phyloP scores from a whole-genome alignment of 2,797 vertebrate genomes.

The Huso huso region DNA sequence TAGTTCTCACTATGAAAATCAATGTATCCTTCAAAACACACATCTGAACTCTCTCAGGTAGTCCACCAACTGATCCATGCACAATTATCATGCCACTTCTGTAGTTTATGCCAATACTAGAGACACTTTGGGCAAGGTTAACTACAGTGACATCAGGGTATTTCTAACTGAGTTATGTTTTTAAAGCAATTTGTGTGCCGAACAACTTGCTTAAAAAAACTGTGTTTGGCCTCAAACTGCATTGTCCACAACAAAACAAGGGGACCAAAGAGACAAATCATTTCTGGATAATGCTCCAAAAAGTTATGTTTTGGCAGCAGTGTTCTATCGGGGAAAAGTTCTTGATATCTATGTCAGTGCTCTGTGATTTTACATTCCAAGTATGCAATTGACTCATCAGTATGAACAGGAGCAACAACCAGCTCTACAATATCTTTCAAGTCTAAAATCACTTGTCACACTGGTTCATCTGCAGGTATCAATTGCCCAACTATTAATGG shows the following conservation, averaged over 20 bases:
- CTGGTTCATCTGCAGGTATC: conserved; percentile 20
- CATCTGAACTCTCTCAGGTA: conserved; percentile 19
- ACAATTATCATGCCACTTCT: conserved; percentile 18
- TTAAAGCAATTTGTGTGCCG: conserved; percentile 4
- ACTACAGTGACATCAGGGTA: conserved; percentile 9
- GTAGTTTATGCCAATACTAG: conserved; percentile 1
- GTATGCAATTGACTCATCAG: conserved; percentile 13
- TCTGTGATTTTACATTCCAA: conserved; percentile 17
- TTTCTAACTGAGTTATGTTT: conserved; percentile 13
- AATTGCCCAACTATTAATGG: conserved; percentile 24
- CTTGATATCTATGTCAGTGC: conserved; percentile 10
- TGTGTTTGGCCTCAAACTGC: conserved; percentile 12
- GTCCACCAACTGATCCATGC: conserved; percentile 14
- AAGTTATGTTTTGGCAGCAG: conserved; percentile 15
- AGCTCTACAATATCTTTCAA: conserved; percentile 19
- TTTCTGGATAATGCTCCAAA: conserved; percentile 17
- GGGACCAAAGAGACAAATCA: conserved; percentile 15
- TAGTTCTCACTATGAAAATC: conserved; percentile 10
- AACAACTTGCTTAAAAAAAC: conserved; percentile 15
- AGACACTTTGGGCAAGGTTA: conserved; percentile 2
- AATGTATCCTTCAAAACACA: conserved; percentile 17
- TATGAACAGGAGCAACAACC: conserved; percentile 14
- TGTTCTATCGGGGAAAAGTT: conserved; percentile 11
- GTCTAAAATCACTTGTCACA: conserved; percentile 14
- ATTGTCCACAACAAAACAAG: conserved; percentile 15